These are phyloP conservation scores for Mechanitis messenoides DNA, from an alignment of 2,888 invertebrate species.

Conservation along the genomic window DNA sequence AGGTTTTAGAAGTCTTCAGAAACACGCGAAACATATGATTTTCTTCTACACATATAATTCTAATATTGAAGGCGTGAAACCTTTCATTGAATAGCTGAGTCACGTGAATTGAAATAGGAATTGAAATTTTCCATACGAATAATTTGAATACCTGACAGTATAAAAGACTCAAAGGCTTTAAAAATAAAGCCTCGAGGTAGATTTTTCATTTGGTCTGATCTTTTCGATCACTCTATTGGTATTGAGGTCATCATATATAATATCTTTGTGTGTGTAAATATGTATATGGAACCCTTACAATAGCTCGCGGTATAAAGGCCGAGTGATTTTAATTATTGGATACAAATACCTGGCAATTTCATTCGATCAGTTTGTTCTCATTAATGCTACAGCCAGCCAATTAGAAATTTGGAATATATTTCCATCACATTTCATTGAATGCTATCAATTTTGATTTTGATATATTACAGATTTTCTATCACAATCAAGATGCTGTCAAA, in stretches of 20 bases:
- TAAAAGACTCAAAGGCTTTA: neutral
- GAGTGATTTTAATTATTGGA: no score
- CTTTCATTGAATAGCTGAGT: constrained; percentile 1
- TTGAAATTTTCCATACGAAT: constrained; percentile 3
- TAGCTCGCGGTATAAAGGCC: no score
- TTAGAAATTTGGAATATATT: no score
- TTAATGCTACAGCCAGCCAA: no score
- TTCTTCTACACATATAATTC: neutral
- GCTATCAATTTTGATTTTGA: no score
- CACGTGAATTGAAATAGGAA: constrained; percentile 1
- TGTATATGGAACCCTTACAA: neutral
- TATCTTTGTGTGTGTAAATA: neutral
- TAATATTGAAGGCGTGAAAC: neutral
- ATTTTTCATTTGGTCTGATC: neutral
- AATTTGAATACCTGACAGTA: neutral
- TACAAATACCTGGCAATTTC: no score
- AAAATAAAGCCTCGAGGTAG: neutral
- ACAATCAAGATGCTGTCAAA: no score
- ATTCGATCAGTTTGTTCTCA: no score
- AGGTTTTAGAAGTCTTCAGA: no score
- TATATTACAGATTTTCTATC: no score
- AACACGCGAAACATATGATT: no score
- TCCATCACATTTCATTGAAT: no score
- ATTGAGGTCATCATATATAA: neutral
- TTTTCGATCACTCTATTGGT: neutral